phyloP scores from a whole-genome alignment of 2,888 invertebrate species.

The Spilarctia lutea region DNA sequence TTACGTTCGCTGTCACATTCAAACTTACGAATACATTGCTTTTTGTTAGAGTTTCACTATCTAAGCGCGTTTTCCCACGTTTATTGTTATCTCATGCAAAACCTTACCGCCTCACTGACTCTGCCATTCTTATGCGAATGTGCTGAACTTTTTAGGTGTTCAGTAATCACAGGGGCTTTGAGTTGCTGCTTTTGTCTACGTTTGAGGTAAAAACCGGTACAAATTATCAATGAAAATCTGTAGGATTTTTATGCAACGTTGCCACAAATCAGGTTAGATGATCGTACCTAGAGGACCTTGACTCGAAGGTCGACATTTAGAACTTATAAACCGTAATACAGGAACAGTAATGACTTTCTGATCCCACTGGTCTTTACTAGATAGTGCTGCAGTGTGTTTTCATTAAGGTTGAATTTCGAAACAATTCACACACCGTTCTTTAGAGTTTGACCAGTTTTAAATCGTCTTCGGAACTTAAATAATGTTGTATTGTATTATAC shows the following conservation, averaged over 20 bases:
- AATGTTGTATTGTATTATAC: too few relatives aligned
- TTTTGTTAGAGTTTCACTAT: conserved; percentile 42
- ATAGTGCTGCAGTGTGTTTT: neutral
- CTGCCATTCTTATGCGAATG: conserved; percentile 23
- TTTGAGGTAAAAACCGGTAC: neutral
- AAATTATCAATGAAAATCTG: neutral
- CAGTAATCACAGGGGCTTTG: conserved; percentile 20
- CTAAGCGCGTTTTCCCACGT: conserved; percentile 32
- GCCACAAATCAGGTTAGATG: neutral
- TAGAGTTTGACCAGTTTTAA: too few relatives aligned
- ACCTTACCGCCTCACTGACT: conserved; percentile 20
- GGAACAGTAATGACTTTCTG: neutral
- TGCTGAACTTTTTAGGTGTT: conserved; percentile 24
- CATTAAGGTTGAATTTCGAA: too few relatives aligned
- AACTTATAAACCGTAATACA: neutral
- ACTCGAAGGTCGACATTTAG: neutral
- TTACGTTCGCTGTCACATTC: neutral
- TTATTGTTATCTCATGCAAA: conserved; percentile 21
- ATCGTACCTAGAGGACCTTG: neutral
- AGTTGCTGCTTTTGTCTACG: neutral
- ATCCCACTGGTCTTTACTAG: neutral
- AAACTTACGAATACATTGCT: conserved; percentile 12
- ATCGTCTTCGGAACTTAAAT: too few relatives aligned
- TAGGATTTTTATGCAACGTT: neutral
- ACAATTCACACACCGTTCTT: neutral